These are phyloP conservation scores for Hydrozoanthus tunicans DNA, from an alignment of 64 coral and sea anemone genomes.

Conservation along the genomic window DNA sequence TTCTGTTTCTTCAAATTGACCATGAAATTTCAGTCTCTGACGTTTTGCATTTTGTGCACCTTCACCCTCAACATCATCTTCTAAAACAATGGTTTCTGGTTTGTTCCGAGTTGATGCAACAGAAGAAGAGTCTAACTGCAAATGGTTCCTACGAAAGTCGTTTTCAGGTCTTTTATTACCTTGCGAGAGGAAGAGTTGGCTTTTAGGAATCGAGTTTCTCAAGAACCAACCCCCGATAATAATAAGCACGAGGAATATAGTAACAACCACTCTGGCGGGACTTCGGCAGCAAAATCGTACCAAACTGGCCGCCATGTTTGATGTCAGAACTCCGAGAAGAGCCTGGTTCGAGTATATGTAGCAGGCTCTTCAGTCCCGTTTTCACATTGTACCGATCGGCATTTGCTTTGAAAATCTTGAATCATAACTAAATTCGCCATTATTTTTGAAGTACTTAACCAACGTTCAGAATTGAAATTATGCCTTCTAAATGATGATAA, in stretches of 20 bases:
- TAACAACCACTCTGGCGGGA: slow-evolving; percentile 25
- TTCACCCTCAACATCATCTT: neutral
- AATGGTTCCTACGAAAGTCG: neutral
- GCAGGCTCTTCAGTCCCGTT: neutral
- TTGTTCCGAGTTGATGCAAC: neutral
- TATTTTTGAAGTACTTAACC: no score
- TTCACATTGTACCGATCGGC: no score
- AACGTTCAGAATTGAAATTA: no score
- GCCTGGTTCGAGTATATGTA: slow-evolving; percentile 1
- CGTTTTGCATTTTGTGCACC: neutral
- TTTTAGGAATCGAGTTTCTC: neutral
- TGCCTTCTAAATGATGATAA: no score
- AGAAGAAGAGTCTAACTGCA: neutral
- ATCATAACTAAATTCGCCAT: no score
- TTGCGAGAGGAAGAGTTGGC: neutral
- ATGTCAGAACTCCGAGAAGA: neutral
- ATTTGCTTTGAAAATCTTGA: no score
- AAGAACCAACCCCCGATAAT: slow-evolving; percentile 42
- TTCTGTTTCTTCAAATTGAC: neutral
- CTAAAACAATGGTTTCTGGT: neutral
- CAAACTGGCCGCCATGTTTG: neutral
- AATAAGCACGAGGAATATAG: slow-evolving; percentile 36
- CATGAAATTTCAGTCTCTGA: neutral
- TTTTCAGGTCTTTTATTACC: neutral
- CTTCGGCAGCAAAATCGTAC: slow-evolving; percentile 31